Conservation (phyloP, 2,888 invertebrate species). For the Agonopterix arenella region DNA sequence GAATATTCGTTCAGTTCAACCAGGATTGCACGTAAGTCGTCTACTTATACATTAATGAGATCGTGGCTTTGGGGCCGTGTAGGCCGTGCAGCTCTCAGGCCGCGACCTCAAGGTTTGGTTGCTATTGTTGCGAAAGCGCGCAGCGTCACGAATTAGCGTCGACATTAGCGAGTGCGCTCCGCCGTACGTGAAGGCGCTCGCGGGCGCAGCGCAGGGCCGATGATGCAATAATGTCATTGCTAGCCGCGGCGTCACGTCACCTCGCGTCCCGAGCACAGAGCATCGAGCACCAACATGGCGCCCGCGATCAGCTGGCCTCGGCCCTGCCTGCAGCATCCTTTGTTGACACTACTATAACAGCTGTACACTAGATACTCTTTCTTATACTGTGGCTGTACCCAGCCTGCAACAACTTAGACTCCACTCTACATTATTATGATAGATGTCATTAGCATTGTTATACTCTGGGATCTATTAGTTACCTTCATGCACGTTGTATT, state of each 20-base stretch:
- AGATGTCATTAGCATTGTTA: no score
- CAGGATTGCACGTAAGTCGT: conserved; percentile 97
- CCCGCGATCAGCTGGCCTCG: conserved; percentile 17
- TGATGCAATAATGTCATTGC: conserved; percentile 69
- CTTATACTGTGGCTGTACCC: no score
- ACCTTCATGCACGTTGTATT: no score
- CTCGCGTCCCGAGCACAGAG: background rate
- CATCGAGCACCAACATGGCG: conserved; percentile 38
- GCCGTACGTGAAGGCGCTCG: conserved; percentile 19
- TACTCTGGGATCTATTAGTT: no score
- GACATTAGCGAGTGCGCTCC: conserved; percentile 9
- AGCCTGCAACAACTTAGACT: no score
- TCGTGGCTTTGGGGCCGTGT: background rate
- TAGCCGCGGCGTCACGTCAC: conserved; percentile 44
- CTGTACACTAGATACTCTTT: no score
- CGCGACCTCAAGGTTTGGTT: conserved; percentile 17
- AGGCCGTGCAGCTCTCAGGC: background rate
- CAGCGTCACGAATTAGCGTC: conserved; percentile 30
- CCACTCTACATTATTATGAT: no score
- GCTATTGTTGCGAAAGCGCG: conserved; percentile 30
- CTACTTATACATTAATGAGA: conserved; percentile 2
- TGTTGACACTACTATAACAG: no score
- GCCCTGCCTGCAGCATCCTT: background rate
- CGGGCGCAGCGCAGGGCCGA: conserved; percentile 16
- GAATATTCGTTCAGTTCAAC: conserved; percentile 97